These are phyloP conservation scores for Coendou prehensilis DNA, from an alignment of 2,797 vertebrate genomes.

Conservation along the genomic window DNA sequence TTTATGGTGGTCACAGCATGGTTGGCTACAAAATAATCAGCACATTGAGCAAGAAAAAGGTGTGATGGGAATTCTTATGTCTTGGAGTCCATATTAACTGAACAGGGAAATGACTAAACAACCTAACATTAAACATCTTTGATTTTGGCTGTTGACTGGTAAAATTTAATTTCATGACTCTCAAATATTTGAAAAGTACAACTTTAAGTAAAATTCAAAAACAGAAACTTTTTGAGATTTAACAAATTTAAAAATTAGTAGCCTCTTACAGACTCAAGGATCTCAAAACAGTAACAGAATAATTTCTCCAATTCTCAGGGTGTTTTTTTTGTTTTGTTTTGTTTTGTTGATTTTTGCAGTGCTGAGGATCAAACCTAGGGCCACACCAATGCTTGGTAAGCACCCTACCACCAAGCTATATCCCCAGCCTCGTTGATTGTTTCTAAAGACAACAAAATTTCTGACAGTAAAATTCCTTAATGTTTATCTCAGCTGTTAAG, in stretches of 20 bases:
- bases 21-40: slow-evolving; percentile 50
- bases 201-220: slow-evolving; percentile 62
- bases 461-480: background rate
- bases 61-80: slow-evolving; percentile 48
- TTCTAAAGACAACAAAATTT: slow-evolving; percentile 64
- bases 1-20: background rate
- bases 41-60: background rate
- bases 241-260: slow-evolving; percentile 54
- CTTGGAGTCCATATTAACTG: slow-evolving; percentile 24
- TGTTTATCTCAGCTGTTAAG: background rate
- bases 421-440: background rate
- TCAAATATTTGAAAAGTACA: background rate
- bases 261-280: background rate
- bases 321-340: background rate
- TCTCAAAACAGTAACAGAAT: background rate
- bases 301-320: slow-evolving; percentile 32
- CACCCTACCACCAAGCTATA: background rate
- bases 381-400: background rate
- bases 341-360: background rate
- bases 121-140: background rate
- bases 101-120: slow-evolving; percentile 23
- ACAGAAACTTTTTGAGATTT: slow-evolving; percentile 1
- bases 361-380: background rate
- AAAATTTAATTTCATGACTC: slow-evolving; percentile 47
- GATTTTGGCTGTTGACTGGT: background rate